These are phyloP conservation scores for Drosophila pseudoananassae DNA, from an alignment of 1,140 invertebrate species.

Conservation along the genomic window DNA sequence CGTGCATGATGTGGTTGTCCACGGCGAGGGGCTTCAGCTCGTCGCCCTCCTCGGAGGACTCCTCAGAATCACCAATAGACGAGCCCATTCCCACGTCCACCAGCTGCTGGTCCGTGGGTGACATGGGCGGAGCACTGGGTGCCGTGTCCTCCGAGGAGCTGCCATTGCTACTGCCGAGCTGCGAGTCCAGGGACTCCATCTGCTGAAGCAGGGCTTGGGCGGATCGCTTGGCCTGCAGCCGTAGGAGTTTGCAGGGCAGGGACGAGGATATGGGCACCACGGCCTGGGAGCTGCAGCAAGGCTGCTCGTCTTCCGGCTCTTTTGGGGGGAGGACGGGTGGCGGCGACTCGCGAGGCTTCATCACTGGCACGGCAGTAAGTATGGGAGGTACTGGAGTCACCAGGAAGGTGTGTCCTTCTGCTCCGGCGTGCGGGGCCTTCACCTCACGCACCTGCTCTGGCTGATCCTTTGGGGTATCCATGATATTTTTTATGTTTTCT, in stretches of 20 bases:
- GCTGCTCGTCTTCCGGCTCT: slow-evolving; percentile 37
- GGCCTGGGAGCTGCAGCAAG: slow-evolving; percentile 68
- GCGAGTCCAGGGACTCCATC: slow-evolving; percentile 69
- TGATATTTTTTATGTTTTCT: slow-evolving; percentile 1
- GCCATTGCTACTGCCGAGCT: slow-evolving; percentile 70
- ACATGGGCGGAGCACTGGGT: slow-evolving; percentile 65
- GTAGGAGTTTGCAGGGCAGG: slow-evolving; percentile 71
- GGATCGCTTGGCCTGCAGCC: slow-evolving; percentile 72
- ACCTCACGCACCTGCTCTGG: slow-evolving; percentile 51
- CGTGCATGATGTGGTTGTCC: slow-evolving; percentile 77
- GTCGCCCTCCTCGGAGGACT: slow-evolving; percentile 78
- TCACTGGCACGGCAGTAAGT: slow-evolving; percentile 66
- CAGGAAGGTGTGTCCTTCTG: slow-evolving; percentile 72
- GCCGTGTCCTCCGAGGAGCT: slow-evolving; percentile 39
- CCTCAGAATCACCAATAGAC: slow-evolving; percentile 76
- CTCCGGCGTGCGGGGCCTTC: slow-evolving; percentile 50
- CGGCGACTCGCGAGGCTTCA: slow-evolving; percentile 22
- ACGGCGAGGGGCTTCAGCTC: slow-evolving; percentile 80
- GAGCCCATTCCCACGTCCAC: slow-evolving; percentile 80
- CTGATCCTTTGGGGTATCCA: slow-evolving; percentile 18
- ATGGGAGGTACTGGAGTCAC: slow-evolving; percentile 64
- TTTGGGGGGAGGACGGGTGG: neutral
- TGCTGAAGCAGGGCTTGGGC: slow-evolving; percentile 72
- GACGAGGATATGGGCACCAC: slow-evolving; percentile 76
- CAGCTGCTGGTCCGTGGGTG: slow-evolving; percentile 60